Conservation (phyloP, 2,113 vertebrate genomes). For the Recurvirostra avosetta region DNA sequence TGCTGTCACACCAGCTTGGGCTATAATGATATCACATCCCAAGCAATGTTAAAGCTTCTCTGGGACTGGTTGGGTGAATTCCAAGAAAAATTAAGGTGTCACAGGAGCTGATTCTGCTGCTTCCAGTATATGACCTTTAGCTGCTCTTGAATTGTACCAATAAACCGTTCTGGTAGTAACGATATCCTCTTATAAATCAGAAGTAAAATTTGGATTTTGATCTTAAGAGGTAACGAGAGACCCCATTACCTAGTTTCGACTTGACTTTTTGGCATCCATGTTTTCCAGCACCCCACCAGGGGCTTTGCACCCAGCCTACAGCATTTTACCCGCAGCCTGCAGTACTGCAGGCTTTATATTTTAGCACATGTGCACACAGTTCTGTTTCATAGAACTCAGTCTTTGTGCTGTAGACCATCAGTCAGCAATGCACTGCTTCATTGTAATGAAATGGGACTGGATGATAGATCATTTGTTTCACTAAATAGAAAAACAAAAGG, state of each 20-base stretch:
- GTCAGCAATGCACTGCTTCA: neutral
- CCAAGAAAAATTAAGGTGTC: neutral
- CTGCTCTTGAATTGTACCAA: neutral
- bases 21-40: neutral
- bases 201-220: neutral
- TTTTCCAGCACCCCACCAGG: neutral
- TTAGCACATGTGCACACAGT: neutral
- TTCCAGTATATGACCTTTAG: neutral
- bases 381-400: neutral
- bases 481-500: neutral
- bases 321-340: neutral
- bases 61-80: neutral
- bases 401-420: neutral
- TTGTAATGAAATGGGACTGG: neutral
- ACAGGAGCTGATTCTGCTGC: neutral
- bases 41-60: neutral
- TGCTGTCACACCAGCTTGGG: neutral
- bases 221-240: neutral
- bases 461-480: neutral
- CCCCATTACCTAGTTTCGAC: neutral
- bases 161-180: neutral
- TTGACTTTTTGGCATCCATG: neutral
- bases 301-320: neutral
- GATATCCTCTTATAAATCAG: neutral
- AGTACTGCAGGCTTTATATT: neutral